Percentiles rank a stretch among this genome's conserved stretches.
phyloP scores from a whole-genome alignment of 37 sponge, comb jelly and placozoan species.

The Trichoplax adhaerens region DNA sequence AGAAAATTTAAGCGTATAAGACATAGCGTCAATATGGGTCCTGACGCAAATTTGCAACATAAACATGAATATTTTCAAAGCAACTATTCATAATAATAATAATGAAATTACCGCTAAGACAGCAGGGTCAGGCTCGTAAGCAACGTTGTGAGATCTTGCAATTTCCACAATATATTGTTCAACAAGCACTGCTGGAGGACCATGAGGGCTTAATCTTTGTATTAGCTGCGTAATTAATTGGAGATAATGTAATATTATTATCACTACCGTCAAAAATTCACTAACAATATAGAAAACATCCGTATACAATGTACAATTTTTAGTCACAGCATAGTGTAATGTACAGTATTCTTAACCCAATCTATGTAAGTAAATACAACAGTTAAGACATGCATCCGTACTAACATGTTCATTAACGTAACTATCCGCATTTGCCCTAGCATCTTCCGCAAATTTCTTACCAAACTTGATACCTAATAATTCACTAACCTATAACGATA shows the following conservation, averaged over 20 bases:
- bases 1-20: no score
- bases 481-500: constrained; percentile 34
- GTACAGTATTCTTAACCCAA: no score
- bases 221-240: constrained; percentile 40
- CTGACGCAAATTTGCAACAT: no score
- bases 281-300: no score
- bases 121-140: constrained; percentile 70
- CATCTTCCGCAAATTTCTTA: constrained; percentile 78
- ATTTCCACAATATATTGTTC: constrained; percentile 94
- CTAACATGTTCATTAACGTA: constrained; percentile 72
- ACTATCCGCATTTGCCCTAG: constrained; percentile 56
- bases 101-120: constrained; percentile 43
- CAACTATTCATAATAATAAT: no score
- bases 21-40: no score
- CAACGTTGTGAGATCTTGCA: constrained; percentile 77
- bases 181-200: constrained; percentile 59
- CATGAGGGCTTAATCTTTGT: constrained; percentile 69
- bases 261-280: no score
- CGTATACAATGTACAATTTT: no score
- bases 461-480: constrained; percentile 86
- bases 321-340: no score
- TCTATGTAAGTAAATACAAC: no score
- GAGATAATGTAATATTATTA: not conserved
- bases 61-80: no score
- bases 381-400: no score